Evolutionary conservation across 1,140 invertebrate species (phyloP), one percentile per base, ranked within the genome.

Genomic region (Caenorhabditis briggsae): DNA sequence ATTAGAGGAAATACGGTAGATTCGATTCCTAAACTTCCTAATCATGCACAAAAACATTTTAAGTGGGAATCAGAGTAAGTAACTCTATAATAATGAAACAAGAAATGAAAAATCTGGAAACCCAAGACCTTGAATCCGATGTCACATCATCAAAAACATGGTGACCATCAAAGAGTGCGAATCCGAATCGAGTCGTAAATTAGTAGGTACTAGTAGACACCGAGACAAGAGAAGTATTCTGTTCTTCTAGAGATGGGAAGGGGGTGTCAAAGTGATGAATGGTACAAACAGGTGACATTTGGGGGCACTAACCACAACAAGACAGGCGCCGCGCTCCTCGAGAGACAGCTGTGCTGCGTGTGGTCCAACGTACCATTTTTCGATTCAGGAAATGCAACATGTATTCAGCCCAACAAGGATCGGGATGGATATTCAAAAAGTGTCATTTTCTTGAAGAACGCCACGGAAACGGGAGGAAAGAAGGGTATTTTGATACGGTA

Each of bases 221-320:
- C 70, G 70, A 78, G 70, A 78, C 70, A 78, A 78, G 70, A 78
- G 70, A 78, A 78, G 70, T 78, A 78, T 14, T 78, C 70, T 78
- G 50, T 53, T 78, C 46, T n/a, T 14, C 53, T 46, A 78, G 70
- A 50, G 70, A 25, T 14, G n/a, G 61, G 20, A 25, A 46, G 43
- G 5, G 70, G 70, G 70, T 78, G 70, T 78, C 70, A 78, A 78
- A 78, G 70, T 78, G 70, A 78, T 78, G 70, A 78, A 78, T 78
- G 70, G 70, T 78, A 78, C 70, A 78, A 78, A 78, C 70, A 78
- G 70, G 70, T 78, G 70, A 78, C 70, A 78, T 78, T 78, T 78
- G 43, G 70, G 46, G 46, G 70, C 46, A 78, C 70, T 23, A n/a
- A 78, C 70, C 48, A 78, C 70, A 78, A 78, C 70, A 50, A 78